Evolutionary conservation across 2,888 invertebrate species (phyloP).

Genomic region (Bruchidius siliquastri): DNA sequence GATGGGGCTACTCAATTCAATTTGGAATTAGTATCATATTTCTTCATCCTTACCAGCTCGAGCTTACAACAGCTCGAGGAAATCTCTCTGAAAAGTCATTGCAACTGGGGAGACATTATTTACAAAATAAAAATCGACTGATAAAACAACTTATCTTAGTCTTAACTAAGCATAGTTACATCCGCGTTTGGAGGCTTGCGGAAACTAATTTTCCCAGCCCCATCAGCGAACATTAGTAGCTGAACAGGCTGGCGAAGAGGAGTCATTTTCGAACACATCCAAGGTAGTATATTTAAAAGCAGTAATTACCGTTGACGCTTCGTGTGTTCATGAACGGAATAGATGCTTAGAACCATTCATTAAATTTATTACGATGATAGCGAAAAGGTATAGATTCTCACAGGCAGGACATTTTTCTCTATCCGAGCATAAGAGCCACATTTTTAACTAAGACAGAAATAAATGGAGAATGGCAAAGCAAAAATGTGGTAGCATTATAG

Average conservation of each 20-base stretch:
- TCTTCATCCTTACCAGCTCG: too few relatives aligned
- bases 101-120: too few relatives aligned
- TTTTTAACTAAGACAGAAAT: too few relatives aligned
- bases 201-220: not conserved
- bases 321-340: not conserved
- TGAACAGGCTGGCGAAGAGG: not conserved
- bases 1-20: too few relatives aligned
- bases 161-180: not conserved
- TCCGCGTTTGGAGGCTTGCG: not conserved
- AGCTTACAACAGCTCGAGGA: too few relatives aligned
- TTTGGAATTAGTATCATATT: too few relatives aligned
- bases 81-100: too few relatives aligned
- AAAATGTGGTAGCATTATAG: too few relatives aligned
- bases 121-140: too few relatives aligned
- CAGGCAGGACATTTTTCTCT: not conserved
- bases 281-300: not conserved
- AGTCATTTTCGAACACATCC: not conserved
- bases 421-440: not conserved
- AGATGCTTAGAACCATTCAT: not conserved
- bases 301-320: not conserved
- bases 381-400: not conserved
- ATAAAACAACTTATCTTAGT: too few relatives aligned
- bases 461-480: too few relatives aligned
- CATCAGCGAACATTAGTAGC: not conserved
- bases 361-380: not conserved